phyloP scores from a whole-genome alignment of 2,888 invertebrate species.

The Amiota mariae region DNA sequence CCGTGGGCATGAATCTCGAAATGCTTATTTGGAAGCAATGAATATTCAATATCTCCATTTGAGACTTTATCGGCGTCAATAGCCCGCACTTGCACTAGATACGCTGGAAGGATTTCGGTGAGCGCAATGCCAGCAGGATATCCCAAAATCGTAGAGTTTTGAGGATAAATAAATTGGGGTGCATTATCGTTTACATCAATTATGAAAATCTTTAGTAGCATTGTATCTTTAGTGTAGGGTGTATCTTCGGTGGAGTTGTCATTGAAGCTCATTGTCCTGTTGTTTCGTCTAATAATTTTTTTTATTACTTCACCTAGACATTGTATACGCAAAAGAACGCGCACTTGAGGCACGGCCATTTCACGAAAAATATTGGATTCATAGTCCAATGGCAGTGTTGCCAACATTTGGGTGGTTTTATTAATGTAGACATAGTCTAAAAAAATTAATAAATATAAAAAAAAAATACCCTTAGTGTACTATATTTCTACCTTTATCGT shows the following conservation, averaged over 20 bases:
- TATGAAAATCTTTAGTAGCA: conserved; percentile 52
- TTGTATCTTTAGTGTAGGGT: conserved; percentile 47
- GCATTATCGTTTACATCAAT: conserved; percentile 62
- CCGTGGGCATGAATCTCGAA: conserved; percentile 54
- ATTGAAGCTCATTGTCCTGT: background rate
- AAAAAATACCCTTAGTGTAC: background rate
- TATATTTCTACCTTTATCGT: conserved; percentile 48
- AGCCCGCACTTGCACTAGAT: conserved; percentile 52
- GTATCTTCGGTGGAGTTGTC: conserved; percentile 49
- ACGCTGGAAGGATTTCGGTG: conserved; percentile 51
- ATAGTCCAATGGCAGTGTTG: conserved; percentile 53
- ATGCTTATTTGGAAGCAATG: conserved; percentile 48
- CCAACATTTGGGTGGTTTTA: conserved; percentile 48
- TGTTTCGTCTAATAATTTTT: background rate
- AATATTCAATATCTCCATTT: conserved; percentile 55
- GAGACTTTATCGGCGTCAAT: conserved; percentile 54
- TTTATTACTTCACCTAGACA: conserved; percentile 33
- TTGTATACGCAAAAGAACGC: conserved; percentile 48
- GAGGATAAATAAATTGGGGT: conserved; percentile 53
- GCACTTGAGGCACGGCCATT: conserved; percentile 53
- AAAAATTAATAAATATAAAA: background rate
- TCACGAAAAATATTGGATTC: conserved; percentile 51
- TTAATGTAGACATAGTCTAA: conserved; percentile 55
- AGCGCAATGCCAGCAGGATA: conserved; percentile 52
- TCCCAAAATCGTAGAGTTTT: conserved; percentile 44